Percentiles rank a stretch among this genome's conserved stretches.
Conservation (phyloP, 2,888 invertebrate genomes). For the Lordiphosa fenestrarum region DNA sequence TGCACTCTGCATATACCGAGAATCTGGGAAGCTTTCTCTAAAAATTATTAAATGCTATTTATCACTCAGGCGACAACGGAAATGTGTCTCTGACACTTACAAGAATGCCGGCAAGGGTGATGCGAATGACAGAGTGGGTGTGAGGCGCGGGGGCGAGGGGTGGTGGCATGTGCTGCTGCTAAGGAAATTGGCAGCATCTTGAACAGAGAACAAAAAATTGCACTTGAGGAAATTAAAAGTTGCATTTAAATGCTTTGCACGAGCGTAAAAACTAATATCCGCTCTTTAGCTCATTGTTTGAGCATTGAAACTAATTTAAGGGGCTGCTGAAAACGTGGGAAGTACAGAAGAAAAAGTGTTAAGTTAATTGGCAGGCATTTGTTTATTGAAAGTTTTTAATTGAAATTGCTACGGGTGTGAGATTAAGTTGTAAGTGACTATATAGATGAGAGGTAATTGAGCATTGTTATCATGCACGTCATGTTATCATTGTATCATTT, state of each 20-base stretch:
- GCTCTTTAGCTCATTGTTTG: conserved; percentile 37
- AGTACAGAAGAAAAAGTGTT: not conserved
- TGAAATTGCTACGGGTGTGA: too few relatives aligned
- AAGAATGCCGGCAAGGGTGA: conserved; percentile 19
- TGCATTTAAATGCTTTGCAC: conserved; percentile 65
- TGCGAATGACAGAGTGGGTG: not conserved
- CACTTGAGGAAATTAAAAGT: conserved; percentile 64
- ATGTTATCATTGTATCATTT: too few relatives aligned
- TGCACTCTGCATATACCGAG: conserved; percentile 9
- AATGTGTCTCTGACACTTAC: conserved; percentile 43
- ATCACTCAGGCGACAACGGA: conserved; percentile 48
- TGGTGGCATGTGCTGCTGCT: conserved; percentile 37
- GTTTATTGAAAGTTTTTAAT: too few relatives aligned
- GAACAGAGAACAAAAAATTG: conserved; percentile 29
- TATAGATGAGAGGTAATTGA: too few relatives aligned
- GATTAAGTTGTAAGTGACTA: too few relatives aligned
- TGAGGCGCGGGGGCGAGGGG: not conserved
- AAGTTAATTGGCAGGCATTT: too few relatives aligned
- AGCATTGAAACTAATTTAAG: conserved; percentile 2
- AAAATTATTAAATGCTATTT: conserved; percentile 51
- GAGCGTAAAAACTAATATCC: conserved; percentile 67
- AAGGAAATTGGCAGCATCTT: conserved; percentile 54
- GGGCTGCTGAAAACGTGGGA: not conserved
- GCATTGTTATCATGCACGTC: not conserved
- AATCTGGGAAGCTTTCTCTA: conserved; percentile 9